Evolutionary conservation across 2,113 vertebrate genomes (phyloP).

Genomic region (Ciconia maguari): DNA sequence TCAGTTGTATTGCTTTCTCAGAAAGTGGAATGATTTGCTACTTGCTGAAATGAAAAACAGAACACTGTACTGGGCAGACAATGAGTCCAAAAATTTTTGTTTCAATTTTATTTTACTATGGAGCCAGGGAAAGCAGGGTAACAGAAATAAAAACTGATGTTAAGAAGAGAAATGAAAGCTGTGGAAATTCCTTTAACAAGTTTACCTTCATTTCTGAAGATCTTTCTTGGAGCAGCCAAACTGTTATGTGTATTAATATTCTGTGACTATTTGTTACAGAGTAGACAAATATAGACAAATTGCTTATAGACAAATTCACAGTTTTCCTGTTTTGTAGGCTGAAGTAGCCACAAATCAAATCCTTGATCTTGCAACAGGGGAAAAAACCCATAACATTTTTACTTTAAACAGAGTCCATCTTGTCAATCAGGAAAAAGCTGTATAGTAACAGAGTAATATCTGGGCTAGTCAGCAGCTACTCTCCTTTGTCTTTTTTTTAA

Average conservation of each 20-base stretch:
- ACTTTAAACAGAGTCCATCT: not conserved
- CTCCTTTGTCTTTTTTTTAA: not conserved
- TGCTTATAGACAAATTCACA: slow-evolving; percentile 58
- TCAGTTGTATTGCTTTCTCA: slow-evolving; percentile 1
- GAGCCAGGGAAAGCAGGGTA: not conserved
- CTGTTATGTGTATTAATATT: slow-evolving; percentile 55
- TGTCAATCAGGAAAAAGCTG: not conserved
- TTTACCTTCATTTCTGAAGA: not conserved
- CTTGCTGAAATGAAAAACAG: slow-evolving; percentile 23
- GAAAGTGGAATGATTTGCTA: slow-evolving; percentile 8
- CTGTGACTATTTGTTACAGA: slow-evolving; percentile 19
- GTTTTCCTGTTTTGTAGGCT: slow-evolving; percentile 62
- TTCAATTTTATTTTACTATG: not conserved
- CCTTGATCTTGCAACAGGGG: not conserved
- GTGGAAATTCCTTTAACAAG: not conserved
- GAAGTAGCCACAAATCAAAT: slow-evolving; percentile 71
- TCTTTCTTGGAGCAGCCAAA: not conserved
- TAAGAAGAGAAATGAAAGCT: not conserved
- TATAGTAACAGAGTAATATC: not conserved
- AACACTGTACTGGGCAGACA: not conserved
- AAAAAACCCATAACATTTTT: not conserved
- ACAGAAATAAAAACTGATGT: not conserved
- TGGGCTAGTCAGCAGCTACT: not conserved
- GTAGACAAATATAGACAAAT: not conserved
- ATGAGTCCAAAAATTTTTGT: not conserved